Conservation (phyloP, 1,140 invertebrate species). For the Cryptotermes secundus region DNA sequence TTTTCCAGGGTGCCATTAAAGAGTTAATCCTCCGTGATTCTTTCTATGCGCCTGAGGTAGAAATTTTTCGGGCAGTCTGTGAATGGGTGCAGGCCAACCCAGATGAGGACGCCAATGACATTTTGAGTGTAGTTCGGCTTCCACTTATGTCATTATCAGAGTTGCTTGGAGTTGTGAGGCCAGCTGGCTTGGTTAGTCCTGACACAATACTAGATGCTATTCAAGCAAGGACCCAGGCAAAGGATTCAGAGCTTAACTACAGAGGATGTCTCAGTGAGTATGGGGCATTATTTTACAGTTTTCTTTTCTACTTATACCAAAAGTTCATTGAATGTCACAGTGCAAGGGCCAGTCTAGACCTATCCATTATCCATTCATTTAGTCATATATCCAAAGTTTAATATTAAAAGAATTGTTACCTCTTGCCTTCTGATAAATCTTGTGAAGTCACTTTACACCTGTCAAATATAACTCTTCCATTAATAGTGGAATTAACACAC, state of each 20-base stretch:
- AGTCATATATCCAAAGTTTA: too few relatives aligned
- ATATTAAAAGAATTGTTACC: neutral
- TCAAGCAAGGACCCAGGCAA: conserved; percentile 73
- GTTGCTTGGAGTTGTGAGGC: conserved; percentile 82
- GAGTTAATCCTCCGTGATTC: conserved; percentile 90
- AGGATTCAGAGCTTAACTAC: conserved; percentile 77
- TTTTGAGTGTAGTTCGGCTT: conserved; percentile 66
- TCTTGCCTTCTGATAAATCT: neutral
- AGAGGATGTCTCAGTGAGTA: conserved; percentile 70
- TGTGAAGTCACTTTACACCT: too few relatives aligned
- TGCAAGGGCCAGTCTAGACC: too few relatives aligned
- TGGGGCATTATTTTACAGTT: neutral
- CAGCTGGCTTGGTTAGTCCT: conserved; percentile 79
- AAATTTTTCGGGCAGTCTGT: conserved; percentile 88
- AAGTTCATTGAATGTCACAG: too few relatives aligned
- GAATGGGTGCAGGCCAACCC: conserved; percentile 82
- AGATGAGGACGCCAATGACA: conserved; percentile 52
- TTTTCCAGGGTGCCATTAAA: conserved; percentile 65
- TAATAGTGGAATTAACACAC: too few relatives aligned
- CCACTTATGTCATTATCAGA: conserved; percentile 86
- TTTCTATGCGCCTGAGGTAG: conserved; percentile 93
- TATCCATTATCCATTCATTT: too few relatives aligned
- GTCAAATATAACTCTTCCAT: too few relatives aligned
- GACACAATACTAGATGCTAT: conserved; percentile 95
- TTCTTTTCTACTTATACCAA: neutral